Conservation (phyloP, 2,797 vertebrate species). For the Falco novaeseelandiae region DNA sequence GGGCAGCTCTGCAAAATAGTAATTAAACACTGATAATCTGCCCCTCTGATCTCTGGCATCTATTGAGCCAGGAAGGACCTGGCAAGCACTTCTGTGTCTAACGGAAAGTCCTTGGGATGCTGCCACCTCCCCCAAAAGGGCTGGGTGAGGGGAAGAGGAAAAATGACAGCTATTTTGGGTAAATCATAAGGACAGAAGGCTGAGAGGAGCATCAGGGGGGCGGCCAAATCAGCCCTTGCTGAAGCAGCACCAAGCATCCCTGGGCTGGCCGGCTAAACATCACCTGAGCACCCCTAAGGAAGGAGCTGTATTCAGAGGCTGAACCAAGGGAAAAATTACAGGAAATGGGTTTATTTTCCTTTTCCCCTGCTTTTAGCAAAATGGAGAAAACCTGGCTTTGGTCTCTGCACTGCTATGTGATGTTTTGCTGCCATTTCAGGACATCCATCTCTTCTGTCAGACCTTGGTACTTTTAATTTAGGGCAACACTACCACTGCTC, state of each 20-base stretch:
- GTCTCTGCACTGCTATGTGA: background rate
- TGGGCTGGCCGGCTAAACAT: background rate
- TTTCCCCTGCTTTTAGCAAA: background rate
- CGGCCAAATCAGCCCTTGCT: rapidly evolving
- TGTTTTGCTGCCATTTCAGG: background rate
- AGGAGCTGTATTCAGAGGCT: background rate
- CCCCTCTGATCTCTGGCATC: background rate
- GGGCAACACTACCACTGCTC: background rate
- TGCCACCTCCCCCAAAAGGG: background rate
- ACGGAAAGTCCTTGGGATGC: background rate
- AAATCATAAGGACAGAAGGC: background rate
- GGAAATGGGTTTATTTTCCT: background rate
- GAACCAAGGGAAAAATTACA: background rate
- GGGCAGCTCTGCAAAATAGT: background rate
- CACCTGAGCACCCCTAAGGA: background rate
- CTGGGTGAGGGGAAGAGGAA: background rate
- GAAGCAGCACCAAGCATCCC: background rate
- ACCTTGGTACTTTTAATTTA: background rate
- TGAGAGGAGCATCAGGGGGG: rapidly evolving
- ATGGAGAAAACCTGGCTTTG: background rate
- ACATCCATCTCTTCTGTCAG: background rate
- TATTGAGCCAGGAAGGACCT: background rate
- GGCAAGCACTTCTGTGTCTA: background rate
- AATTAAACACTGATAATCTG: background rate
- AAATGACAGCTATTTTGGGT: background rate